phyloP scores from a whole-genome alignment of 2,113 vertebrate species.

The Sphaerodactylus townsendi region DNA sequence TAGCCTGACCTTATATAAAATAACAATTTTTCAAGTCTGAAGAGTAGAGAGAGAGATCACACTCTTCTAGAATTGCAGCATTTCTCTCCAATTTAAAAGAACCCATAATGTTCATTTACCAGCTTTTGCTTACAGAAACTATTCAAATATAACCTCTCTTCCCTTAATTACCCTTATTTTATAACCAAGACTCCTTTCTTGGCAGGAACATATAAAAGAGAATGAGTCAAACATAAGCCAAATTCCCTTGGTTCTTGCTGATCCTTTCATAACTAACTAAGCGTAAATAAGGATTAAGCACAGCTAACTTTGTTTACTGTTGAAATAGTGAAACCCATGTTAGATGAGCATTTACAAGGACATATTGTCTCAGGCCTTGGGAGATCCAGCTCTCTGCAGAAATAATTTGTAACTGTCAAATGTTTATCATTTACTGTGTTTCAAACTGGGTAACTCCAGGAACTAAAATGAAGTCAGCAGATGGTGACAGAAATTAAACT shows the following conservation, averaged over 20 bases:
- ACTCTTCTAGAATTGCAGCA: background rate
- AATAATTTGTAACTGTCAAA: slow-evolving; percentile 72
- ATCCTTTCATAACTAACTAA: slow-evolving; percentile 59
- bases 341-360: slow-evolving; percentile 57
- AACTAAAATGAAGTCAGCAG: slow-evolving; percentile 66
- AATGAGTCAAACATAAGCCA: slow-evolving; percentile 34
- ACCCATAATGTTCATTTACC: slow-evolving; percentile 3
- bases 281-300: slow-evolving; percentile 62
- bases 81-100: background rate
- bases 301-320: slow-evolving; percentile 58
- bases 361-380: slow-evolving; percentile 54
- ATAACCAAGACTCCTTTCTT: slow-evolving; percentile 52
- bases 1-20: background rate
- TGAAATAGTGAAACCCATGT: slow-evolving; percentile 50
- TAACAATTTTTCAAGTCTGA: background rate
- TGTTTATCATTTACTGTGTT: slow-evolving; percentile 69
- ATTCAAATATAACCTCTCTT: slow-evolving; percentile 38
- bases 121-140: background rate
- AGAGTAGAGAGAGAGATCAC: background rate
- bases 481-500: slow-evolving; percentile 73
- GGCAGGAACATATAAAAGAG: slow-evolving; percentile 49
- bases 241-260: slow-evolving; percentile 23
- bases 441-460: slow-evolving; percentile 68
- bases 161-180: slow-evolving; percentile 44
- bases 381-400: slow-evolving; percentile 60